Conservation (phyloP, 92 coral and sea anemone genomes). For the Desmophyllum pertusum region DNA sequence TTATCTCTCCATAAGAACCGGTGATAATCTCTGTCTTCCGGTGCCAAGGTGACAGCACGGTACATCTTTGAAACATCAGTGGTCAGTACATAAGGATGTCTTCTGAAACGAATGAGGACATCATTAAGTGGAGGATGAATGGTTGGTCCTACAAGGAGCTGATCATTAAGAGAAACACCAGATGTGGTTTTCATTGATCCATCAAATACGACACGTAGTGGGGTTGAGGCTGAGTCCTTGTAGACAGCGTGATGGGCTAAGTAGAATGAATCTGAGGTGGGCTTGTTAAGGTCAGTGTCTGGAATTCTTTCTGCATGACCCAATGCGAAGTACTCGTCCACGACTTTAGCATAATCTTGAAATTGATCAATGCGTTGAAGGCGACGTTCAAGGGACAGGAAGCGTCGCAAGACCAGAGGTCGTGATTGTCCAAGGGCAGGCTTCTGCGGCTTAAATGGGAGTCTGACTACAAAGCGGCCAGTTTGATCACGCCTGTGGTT, state of each 20-base stretch:
- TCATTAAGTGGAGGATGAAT: constrained; percentile 54
- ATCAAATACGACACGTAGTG: constrained; percentile 44
- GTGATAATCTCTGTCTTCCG: constrained; percentile 51
- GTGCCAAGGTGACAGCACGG: constrained; percentile 36
- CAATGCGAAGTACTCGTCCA: constrained; percentile 39
- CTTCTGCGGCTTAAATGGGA: constrained; percentile 40
- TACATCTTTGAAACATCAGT: constrained; percentile 70
- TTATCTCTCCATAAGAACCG: constrained; percentile 50
- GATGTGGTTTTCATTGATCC: constrained; percentile 45
- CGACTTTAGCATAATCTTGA: constrained; percentile 16
- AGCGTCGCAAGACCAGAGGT: constrained; percentile 54
- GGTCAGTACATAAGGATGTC: constrained; percentile 45
- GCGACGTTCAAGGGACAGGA: constrained; percentile 56
- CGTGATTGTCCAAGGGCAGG: constrained; percentile 33
- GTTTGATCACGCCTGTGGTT: constrained; percentile 37
- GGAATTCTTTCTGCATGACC: too few species aligned
- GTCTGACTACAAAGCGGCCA: constrained; percentile 45
- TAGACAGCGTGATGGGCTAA: constrained; percentile 57
- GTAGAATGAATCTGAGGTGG: constrained; percentile 40
- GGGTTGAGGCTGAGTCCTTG: constrained; percentile 53
- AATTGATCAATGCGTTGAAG: constrained; percentile 26
- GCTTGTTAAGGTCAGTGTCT: constrained; percentile 38
- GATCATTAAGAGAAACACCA: constrained; percentile 50
- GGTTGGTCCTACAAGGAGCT: constrained; percentile 52
- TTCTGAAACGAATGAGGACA: constrained; percentile 55